Conservation (phyloP, 2,888 invertebrate species). For the Lottia gigantea region DNA sequence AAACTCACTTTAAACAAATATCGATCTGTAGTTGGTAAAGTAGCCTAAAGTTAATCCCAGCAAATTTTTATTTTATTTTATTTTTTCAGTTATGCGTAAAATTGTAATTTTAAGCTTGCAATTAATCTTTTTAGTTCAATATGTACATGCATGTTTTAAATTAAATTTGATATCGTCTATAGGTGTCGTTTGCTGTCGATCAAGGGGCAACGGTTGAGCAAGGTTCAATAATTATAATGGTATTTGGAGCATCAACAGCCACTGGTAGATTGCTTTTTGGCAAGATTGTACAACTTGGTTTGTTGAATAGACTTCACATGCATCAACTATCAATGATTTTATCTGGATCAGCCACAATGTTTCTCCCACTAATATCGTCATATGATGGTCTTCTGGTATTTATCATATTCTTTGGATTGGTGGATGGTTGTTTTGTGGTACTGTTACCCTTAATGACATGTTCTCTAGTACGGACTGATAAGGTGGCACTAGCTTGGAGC, state of each 20-base stretch:
- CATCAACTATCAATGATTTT: conserved; percentile 57
- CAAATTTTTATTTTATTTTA: too few relatives aligned
- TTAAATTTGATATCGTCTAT: not conserved
- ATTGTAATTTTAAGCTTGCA: too few relatives aligned
- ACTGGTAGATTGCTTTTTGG: conserved; percentile 53
- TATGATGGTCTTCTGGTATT: conserved; percentile 40
- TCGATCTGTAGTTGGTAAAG: too few relatives aligned
- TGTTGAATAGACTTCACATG: conserved; percentile 52
- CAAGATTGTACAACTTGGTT: conserved; percentile 46
- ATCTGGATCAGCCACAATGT: conserved; percentile 50
- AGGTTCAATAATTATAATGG: conserved; percentile 50
- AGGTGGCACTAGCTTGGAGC: conserved; percentile 54
- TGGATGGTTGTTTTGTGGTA: conserved; percentile 59
- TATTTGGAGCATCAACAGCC: conserved; percentile 51
- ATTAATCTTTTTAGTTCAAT: too few relatives aligned
- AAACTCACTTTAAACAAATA: too few relatives aligned
- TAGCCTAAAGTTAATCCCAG: too few relatives aligned
- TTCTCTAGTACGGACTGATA: conserved; percentile 47
- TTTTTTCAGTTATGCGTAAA: too few relatives aligned
- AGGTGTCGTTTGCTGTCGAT: conserved; percentile 55
- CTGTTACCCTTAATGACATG: conserved; percentile 53
- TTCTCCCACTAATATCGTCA: conserved; percentile 50
- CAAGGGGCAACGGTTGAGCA: conserved; percentile 43
- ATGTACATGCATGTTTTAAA: too few relatives aligned
- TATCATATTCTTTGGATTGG: conserved; percentile 41